These are phyloP conservation scores for Celastrina argiolus DNA, from an alignment of 2,888 invertebrate species.

Conservation along the genomic window DNA sequence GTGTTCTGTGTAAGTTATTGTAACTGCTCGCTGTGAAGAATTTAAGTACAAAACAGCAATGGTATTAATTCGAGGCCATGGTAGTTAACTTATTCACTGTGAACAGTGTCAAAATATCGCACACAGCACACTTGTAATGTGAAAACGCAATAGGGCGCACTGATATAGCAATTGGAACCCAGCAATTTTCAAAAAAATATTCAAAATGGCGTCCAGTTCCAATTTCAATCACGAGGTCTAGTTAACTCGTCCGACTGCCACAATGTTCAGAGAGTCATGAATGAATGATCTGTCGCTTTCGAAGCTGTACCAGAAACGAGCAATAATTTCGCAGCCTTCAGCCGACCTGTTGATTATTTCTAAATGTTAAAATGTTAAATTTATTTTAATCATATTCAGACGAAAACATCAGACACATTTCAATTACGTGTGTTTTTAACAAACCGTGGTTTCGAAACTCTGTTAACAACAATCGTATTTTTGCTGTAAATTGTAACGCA, in stretches of 20 bases:
- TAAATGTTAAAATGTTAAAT: neutral
- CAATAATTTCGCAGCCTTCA: constrained; percentile 65
- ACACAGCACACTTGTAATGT: too few species aligned
- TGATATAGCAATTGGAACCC: neutral
- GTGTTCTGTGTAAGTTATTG: too few species aligned
- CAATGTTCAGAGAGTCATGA: neutral
- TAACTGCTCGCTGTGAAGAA: too few species aligned
- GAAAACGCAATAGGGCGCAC: too few species aligned
- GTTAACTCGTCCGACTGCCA: neutral
- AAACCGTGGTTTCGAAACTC: neutral
- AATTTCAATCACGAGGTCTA: neutral
- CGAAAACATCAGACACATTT: neutral
- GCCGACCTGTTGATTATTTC: constrained; percentile 49
- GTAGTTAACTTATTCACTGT: too few species aligned
- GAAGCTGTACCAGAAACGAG: constrained; percentile 37
- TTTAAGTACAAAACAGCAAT: too few species aligned
- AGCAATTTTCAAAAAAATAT: too few species aligned
- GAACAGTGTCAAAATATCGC: too few species aligned
- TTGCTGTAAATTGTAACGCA: neutral
- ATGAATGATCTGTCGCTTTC: neutral
- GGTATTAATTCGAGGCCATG: too few species aligned
- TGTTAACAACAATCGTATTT: neutral
- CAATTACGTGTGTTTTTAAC: neutral
- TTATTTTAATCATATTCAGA: neutral
- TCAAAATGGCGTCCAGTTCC: neutral